Percentiles rank a stretch among this genome's conserved stretches.
Conservation (phyloP, 2,113 vertebrate genomes). For the Syrmaticus mikado region DNA sequence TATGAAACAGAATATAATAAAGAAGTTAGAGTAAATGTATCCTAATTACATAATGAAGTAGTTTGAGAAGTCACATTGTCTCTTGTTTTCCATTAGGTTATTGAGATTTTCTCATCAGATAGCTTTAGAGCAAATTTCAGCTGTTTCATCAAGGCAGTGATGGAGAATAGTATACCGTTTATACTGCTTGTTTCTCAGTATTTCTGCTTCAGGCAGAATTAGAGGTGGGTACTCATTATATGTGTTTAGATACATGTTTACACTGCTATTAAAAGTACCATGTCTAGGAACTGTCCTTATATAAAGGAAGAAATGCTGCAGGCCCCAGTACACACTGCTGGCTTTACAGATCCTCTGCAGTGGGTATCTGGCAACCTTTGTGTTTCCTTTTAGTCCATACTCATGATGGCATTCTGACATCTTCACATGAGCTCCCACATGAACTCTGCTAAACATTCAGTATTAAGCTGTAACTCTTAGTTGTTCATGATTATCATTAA, state of each 20-base stretch:
- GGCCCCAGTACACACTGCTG: neutral
- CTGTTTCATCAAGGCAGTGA: neutral
- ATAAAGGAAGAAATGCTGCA: neutral
- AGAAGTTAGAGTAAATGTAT: neutral
- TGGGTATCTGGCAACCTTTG: neutral
- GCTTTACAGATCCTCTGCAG: accelerated
- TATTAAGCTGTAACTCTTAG: neutral
- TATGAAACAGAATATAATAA: neutral
- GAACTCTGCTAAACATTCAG: neutral
- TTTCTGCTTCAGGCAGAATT: neutral
- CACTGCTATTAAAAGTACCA: neutral
- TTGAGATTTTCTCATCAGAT: neutral
- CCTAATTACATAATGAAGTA: neutral
- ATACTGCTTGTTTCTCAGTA: neutral
- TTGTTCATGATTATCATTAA: accelerated
- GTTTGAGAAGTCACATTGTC: neutral
- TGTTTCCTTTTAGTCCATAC: neutral
- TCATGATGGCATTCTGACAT: neutral
- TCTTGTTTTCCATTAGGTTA: neutral
- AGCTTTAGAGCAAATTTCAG: neutral
- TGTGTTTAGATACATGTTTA: neutral
- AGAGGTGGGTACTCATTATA: neutral
- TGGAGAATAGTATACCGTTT: neutral
- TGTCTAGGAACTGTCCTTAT: neutral
- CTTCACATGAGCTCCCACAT: neutral